phyloP scores from a whole-genome alignment of 2,888 invertebrate genomes.

The Hesperia comma region DNA sequence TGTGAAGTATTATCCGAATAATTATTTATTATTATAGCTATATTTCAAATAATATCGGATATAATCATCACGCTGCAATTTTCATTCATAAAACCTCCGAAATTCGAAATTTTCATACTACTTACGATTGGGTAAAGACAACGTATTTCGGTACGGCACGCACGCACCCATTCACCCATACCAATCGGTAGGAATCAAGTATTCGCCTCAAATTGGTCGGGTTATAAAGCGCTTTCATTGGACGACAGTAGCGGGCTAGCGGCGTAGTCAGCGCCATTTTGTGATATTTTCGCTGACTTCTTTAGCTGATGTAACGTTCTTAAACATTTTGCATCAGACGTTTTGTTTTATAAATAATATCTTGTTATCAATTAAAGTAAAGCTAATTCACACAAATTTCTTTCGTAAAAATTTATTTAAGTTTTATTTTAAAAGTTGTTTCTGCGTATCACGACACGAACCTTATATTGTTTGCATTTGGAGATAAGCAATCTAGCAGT shows the following conservation, averaged over 20 bases:
- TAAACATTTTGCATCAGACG: slow-evolving; percentile 8
- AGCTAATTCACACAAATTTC: not conserved
- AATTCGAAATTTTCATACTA: not conserved
- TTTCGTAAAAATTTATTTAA: no score
- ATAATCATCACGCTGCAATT: not conserved
- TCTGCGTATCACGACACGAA: not conserved
- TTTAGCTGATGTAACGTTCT: slow-evolving; percentile 65
- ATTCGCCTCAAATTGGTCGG: slow-evolving; percentile 53
- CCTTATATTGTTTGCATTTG: not conserved
- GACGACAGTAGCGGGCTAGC: slow-evolving; percentile 47
- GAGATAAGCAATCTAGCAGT: not conserved
- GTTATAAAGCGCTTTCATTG: slow-evolving; percentile 78
- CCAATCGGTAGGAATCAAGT: not conserved
- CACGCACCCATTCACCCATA: not conserved
- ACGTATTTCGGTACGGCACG: not conserved
- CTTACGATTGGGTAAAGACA: not conserved
- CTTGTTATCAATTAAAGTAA: not conserved
- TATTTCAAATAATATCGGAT: no score
- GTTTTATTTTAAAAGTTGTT: not conserved
- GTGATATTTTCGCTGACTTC: slow-evolving; percentile 72
- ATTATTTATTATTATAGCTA: not conserved
- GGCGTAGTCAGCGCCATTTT: slow-evolving; percentile 77
- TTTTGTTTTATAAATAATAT: slow-evolving; percentile 4
- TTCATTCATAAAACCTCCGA: not conserved
- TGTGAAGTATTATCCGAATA: not conserved